Base-by-base conservation (phyloP, 2,113 vertebrate species). In the Lasiurus cinereus region DNA sequence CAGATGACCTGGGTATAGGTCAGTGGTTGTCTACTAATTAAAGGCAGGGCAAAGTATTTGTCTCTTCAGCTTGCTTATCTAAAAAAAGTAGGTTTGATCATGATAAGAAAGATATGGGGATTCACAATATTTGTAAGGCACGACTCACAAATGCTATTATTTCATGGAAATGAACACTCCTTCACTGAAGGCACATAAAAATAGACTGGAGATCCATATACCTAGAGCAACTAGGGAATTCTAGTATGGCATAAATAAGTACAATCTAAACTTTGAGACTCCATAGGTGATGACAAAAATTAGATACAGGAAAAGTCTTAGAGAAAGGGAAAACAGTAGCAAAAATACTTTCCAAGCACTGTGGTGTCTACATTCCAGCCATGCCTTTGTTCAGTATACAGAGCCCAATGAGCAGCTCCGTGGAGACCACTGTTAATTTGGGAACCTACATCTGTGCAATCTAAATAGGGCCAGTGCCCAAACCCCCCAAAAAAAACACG, bases 361-460 rank as follows among this genome's bases (percentile, higher is more conserved):
- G 43, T 69, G 14, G 31, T 43, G 18, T 85, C 27, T 31, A 52
- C 43, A 59, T 78, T 56, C 62, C n/a, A 88, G 54, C 43, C 33
- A 67, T 46, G 50, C 19, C 24, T 96, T 74, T 95, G 88, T 92
- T 66, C 50, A 33, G 16, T 11, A 31, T 21, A 19, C 48, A 31
- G 14, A 54, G 69, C 78, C 90, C 67, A 36, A 31, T 91, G 78
- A 67, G 48, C 85, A 87, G 82, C 59, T 91, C 82, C 82, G 64
- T 46, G 64, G 94, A 92, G 77, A 90, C 73, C 48, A 66, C 56
- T 79, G 69, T 79, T 93, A 64, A 94, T 92, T 88, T 91, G 90
- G 77, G 50, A 87, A 76, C 43, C 64, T 83, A 43, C 36, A 95
- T 96, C 84, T 91, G 67, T 72, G 62, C 69, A 54, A 27, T 86